Conservation (phyloP, 2,113 vertebrate species). For the Strigops habroptila region DNA sequence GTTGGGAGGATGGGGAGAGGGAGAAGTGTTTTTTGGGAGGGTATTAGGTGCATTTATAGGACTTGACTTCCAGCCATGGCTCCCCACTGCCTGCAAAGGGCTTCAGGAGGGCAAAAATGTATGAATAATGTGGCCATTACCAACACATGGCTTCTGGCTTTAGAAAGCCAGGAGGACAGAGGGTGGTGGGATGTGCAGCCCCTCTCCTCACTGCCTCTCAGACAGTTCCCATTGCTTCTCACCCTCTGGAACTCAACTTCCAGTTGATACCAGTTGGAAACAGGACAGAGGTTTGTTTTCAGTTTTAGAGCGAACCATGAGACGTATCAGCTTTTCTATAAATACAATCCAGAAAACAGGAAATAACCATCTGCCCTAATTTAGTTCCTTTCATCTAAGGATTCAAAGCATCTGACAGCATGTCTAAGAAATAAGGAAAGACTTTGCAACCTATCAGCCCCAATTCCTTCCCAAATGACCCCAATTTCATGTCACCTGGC, state of each 20-base stretch:
- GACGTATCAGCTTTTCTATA: neutral
- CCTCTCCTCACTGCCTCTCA: rapidly evolving
- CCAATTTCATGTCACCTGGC: neutral
- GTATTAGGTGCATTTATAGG: neutral
- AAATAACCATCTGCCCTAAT: conserved; percentile 45
- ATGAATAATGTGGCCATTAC: neutral
- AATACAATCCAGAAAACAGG: conserved; percentile 39
- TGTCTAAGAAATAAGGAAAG: neutral
- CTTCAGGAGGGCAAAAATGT: neutral
- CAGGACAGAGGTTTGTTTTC: neutral
- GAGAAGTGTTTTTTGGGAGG: rapidly evolving
- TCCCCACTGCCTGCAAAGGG: neutral
- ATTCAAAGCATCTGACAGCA: conserved; percentile 17
- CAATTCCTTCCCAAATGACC: neutral
- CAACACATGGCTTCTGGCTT: neutral
- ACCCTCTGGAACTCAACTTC: neutral
- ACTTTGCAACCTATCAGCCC: neutral
- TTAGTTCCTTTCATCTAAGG: conserved; percentile 45
- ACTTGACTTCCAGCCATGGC: neutral
- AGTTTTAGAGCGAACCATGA: neutral
- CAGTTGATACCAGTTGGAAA: neutral
- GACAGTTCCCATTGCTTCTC: neutral
- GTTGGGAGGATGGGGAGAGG: neutral
- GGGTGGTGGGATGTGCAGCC: neutral
- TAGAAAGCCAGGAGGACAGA: neutral